phyloP scores from a whole-genome alignment of 2,888 invertebrate species.

The Epistrophe eligans region DNA sequence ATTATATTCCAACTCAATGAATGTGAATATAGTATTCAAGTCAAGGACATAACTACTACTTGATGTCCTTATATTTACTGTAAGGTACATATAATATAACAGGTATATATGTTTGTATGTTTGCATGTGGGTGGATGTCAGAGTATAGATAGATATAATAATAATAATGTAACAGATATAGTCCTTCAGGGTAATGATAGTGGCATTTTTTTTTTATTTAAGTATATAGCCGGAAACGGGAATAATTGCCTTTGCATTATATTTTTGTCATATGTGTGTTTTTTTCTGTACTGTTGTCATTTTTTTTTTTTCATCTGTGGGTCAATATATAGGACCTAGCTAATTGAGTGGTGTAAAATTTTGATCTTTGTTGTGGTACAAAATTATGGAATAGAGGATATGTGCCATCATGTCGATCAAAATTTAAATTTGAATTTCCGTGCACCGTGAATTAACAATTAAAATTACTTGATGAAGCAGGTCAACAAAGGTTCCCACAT shows the following conservation, averaged over 20 bases:
- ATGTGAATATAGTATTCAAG: constrained; percentile 1
- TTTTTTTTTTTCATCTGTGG: neutral
- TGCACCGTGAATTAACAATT: neutral
- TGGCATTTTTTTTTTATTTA: constrained; percentile 17
- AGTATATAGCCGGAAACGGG: neutral
- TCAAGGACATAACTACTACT: constrained; percentile 29
- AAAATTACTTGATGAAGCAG: no score
- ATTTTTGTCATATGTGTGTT: neutral
- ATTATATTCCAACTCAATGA: constrained; percentile 30
- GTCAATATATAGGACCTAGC: neutral
- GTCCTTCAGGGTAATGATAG: constrained; percentile 56
- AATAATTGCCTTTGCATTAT: neutral
- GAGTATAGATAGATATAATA: constrained; percentile 16
- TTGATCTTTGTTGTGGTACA: neutral
- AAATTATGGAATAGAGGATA: no score
- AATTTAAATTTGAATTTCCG: neutral
- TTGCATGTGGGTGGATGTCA: constrained; percentile 26
- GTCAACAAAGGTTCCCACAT: no score
- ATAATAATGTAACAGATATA: constrained; percentile 50
- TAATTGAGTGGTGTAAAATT: neutral
- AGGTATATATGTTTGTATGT: no score
- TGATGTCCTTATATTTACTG: neutral
- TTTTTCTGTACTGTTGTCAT: neutral
- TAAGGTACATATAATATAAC: neutral
- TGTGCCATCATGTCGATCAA: neutral